phyloP scores from a whole-genome alignment of 2,113 vertebrate species.

The Sturnira hondurensis region DNA sequence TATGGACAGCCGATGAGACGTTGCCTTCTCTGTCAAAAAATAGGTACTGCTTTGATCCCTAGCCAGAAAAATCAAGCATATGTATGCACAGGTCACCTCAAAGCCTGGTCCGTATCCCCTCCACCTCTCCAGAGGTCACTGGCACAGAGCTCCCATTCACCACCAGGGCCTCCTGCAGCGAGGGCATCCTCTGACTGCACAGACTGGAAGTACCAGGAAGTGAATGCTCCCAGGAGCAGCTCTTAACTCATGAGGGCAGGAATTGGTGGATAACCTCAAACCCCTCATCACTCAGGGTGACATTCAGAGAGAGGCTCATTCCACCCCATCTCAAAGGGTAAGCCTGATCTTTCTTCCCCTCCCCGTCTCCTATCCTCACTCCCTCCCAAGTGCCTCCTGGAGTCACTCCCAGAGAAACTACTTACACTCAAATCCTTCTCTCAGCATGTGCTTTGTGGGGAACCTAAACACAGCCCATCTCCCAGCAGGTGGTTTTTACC shows the following conservation, averaged over 20 bases:
- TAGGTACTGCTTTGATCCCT: not conserved
- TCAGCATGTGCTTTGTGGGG: not conserved
- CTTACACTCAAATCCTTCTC: not conserved
- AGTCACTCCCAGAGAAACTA: not conserved
- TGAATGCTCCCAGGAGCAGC: not conserved
- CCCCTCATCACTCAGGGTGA: not conserved
- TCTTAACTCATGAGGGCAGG: not conserved
- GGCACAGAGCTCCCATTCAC: not conserved
- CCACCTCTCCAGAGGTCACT: not conserved
- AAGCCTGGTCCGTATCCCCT: not conserved
- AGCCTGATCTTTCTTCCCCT: not conserved
- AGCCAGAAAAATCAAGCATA: not conserved
- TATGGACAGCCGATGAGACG: not conserved
- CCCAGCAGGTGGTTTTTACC: not conserved
- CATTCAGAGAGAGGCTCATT: not conserved
- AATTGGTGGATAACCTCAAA: not conserved
- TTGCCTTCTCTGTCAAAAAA: slow-evolving; percentile 14
- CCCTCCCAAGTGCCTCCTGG: not conserved
- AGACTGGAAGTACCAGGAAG: not conserved
- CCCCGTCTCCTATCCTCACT: not conserved
- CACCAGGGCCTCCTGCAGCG: not conserved
- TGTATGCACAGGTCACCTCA: not conserved
- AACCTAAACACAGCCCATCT: not conserved
- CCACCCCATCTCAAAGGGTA: not conserved
- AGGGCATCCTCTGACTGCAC: not conserved